A percentile compares a stretch with the other conserved stretches of the same genome.
Evolutionary conservation across 1,140 invertebrate species (phyloP).

Genomic region (Lordiphosa mommai): DNA sequence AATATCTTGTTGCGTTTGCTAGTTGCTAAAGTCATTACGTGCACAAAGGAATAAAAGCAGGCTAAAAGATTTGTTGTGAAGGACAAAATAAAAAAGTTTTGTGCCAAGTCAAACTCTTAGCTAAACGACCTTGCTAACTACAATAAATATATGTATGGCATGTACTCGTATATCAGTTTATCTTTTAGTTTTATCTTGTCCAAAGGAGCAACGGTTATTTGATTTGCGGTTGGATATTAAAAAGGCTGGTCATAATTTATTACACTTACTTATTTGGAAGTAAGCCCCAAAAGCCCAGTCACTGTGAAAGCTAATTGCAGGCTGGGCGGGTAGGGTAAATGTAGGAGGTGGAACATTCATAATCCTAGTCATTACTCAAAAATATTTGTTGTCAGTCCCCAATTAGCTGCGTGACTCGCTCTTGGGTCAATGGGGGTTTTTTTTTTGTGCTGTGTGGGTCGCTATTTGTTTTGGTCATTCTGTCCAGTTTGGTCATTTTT

Average conservation of each 20-base stretch:
- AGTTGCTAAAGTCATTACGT: slow-evolving; percentile 31
- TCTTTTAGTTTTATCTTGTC: too few relatives aligned
- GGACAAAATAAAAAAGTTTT: slow-evolving; percentile 51
- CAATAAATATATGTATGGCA: too few relatives aligned
- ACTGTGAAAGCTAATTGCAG: slow-evolving; percentile 6
- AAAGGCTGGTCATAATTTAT: slow-evolving; percentile 4
- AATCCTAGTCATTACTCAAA: slow-evolving; percentile 71
- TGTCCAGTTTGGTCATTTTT: slow-evolving; percentile 34
- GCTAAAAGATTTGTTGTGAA: slow-evolving; percentile 36
- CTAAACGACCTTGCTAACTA: slow-evolving; percentile 48
- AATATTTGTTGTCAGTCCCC: slow-evolving; percentile 71
- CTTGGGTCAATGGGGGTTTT: slow-evolving; percentile 57
- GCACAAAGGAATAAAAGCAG: slow-evolving; percentile 1
- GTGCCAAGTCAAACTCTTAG: slow-evolving; percentile 19
- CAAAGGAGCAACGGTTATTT: neutral
- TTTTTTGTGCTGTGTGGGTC: slow-evolving; percentile 13
- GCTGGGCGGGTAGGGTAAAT: neutral
- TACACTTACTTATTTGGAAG: slow-evolving; percentile 5
- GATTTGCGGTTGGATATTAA: slow-evolving; percentile 5
- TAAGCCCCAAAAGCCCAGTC: slow-evolving; percentile 6
- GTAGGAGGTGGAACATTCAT: slow-evolving; percentile 38
- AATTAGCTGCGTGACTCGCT: slow-evolving; percentile 71
- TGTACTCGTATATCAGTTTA: too few relatives aligned
- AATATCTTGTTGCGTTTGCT: neutral
- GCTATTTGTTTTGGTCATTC: slow-evolving; percentile 70